A percentile compares a stretch with the other conserved stretches of the same genome.
Evolutionary conservation across 2,888 invertebrate species (phyloP).

Genomic region (Bembecia ichneumoniformis): DNA sequence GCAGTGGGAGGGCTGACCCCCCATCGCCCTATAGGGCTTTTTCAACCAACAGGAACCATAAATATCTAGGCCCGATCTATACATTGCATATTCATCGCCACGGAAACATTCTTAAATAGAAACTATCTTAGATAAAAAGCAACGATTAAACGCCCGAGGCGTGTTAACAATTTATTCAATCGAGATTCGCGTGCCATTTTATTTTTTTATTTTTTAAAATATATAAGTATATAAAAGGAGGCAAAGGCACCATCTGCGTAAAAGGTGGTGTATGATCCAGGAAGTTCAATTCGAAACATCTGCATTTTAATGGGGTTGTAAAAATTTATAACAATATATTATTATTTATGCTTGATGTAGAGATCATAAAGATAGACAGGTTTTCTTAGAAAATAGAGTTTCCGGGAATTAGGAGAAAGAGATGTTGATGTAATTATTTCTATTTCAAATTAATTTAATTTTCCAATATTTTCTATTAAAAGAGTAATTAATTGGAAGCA

Average conservation of each 20-base stretch:
- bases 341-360: background rate
- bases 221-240: slow-evolving; percentile 3
- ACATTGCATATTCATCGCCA: slow-evolving; percentile 43
- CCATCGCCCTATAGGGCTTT: slow-evolving; percentile 18
- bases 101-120: slow-evolving; percentile 43
- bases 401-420: background rate
- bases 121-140: slow-evolving; percentile 48
- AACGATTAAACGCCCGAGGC: slow-evolving; percentile 41
- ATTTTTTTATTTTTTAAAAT: slow-evolving; percentile 20
- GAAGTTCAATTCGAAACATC: slow-evolving; percentile 39
- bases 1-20: slow-evolving; percentile 23
- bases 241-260: slow-evolving; percentile 39
- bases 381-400: background rate
- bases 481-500: no score
- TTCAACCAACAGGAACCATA: slow-evolving; percentile 34
- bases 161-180: slow-evolving; percentile 57
- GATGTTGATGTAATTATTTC: background rate
- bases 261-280: slow-evolving; percentile 53
- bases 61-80: slow-evolving; percentile 50
- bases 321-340: background rate
- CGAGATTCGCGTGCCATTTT: slow-evolving; percentile 39
- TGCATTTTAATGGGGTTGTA: slow-evolving; percentile 22
- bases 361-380: background rate
- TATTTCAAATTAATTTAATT: no score
- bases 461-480: no score